phyloP scores from a whole-genome alignment of 2,888 invertebrate species.

The Habroteleia sp. region DNA sequence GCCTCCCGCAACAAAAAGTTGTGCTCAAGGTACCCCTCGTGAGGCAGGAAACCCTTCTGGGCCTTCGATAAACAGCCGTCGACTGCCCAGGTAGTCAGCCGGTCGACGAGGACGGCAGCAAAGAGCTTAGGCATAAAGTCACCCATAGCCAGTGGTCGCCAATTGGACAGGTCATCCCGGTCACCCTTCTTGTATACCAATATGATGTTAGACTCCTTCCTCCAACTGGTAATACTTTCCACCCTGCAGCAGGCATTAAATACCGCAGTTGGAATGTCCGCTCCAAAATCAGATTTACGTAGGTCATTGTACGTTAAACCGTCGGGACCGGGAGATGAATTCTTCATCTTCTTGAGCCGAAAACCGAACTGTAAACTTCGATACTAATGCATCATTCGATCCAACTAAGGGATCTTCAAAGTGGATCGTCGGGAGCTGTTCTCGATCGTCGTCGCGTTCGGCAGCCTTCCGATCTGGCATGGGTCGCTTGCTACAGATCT shows the following conservation, averaged over 20 bases:
- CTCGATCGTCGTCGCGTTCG: too few species aligned
- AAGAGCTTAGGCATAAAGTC: constrained; percentile 56
- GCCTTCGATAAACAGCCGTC: constrained; percentile 67
- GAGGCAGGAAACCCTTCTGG: constrained; percentile 77
- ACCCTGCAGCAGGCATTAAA: constrained; percentile 58
- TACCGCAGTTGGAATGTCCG: constrained; percentile 43
- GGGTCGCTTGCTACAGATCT: too few species aligned
- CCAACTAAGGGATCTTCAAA: constrained; percentile 7
- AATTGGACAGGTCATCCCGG: constrained; percentile 65
- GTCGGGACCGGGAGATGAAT: constrained; percentile 53
- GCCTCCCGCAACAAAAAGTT: constrained; percentile 74
- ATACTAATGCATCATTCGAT: constrained; percentile 3
- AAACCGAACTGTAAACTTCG: too few species aligned
- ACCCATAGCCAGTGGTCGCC: constrained; percentile 71
- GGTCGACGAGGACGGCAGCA: constrained; percentile 17
- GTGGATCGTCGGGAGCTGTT: too few species aligned
- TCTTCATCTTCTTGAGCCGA: constrained; percentile 41
- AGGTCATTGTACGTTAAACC: constrained; percentile 59
- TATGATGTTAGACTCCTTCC: constrained; percentile 61
- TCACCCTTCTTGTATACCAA: constrained; percentile 58
- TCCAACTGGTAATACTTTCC: constrained; percentile 39
- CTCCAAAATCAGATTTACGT: constrained; percentile 56
- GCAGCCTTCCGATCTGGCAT: too few species aligned
- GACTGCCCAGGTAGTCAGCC: constrained; percentile 55
- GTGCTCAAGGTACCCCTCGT: constrained; percentile 75